Percentiles rank a stretch among this genome's conserved stretches.
Conservation (phyloP, 2,797 vertebrate genomes). For the Centroberyx gerrardi region DNA sequence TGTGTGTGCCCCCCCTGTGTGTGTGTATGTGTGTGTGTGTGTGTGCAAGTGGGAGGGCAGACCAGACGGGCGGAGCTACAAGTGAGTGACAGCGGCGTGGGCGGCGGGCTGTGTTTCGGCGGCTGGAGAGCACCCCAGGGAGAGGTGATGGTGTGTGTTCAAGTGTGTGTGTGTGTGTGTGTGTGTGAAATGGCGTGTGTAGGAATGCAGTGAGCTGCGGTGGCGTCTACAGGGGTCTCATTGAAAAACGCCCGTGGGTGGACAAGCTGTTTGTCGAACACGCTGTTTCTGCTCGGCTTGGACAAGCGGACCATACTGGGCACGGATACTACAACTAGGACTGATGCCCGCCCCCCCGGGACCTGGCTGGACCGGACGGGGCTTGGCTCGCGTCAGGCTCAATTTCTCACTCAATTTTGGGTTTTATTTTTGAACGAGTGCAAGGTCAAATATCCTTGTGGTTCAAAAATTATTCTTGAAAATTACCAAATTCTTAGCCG, state of each 20-base stretch:
- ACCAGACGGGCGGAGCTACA: conserved; percentile 55
- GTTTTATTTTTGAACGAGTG: neutral
- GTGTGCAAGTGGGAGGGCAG: conserved; percentile 44
- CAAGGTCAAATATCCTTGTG: neutral
- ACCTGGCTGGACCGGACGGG: neutral
- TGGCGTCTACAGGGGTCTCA: conserved; percentile 36
- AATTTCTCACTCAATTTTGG: neutral
- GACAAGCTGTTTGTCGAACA: conserved; percentile 79
- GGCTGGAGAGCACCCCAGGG: conserved; percentile 38
- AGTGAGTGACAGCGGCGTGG: conserved; percentile 75
- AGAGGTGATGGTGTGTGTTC: conserved; percentile 45
- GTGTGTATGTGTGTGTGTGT: conserved; percentile 12
- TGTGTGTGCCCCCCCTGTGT: no score
- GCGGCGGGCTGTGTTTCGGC: conserved; percentile 51
- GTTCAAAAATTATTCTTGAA: neutral
- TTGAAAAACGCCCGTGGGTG: conserved; percentile 71
- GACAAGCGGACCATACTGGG: conserved; percentile 61
- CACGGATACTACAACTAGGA: conserved; percentile 28
- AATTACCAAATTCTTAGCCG: neutral
- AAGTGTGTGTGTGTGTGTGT: conserved; percentile 33
- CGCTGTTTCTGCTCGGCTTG: conserved; percentile 73
- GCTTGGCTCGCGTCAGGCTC: neutral
- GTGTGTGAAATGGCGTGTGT: conserved; percentile 48
- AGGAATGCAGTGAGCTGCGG: conserved; percentile 25
- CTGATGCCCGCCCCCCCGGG: conserved; percentile 19